These are phyloP conservation scores for Euspilapteryx auroguttella DNA, from an alignment of 2,888 invertebrate species.

Conservation along the genomic window DNA sequence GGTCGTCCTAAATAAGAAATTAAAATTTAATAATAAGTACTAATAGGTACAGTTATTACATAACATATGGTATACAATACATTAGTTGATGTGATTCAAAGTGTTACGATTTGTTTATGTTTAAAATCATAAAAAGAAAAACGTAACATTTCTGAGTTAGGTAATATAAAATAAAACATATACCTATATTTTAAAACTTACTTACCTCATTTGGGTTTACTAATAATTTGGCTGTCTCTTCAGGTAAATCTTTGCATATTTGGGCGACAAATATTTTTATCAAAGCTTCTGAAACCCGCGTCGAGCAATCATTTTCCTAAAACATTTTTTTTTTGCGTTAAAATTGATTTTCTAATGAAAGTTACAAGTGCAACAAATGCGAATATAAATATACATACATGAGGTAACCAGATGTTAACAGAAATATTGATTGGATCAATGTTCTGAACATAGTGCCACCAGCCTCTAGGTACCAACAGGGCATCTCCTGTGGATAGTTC, in stretches of 20 bases:
- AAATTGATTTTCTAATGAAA: no score
- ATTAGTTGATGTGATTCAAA: no score
- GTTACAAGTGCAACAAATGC: no score
- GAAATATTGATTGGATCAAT: slow-evolving; percentile 67
- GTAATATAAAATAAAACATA: no score
- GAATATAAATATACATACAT: slow-evolving; percentile 55
- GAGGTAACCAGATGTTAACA: slow-evolving; percentile 72
- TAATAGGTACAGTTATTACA: slow-evolving; percentile 1
- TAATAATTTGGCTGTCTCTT: slow-evolving; percentile 42
- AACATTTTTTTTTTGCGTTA: slow-evolving; percentile 14
- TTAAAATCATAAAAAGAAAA: no score
- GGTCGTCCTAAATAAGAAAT: slow-evolving; percentile 33
- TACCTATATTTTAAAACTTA: no score
- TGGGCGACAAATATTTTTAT: slow-evolving; percentile 68
- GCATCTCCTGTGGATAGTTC: slow-evolving; percentile 83
- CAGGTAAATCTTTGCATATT: slow-evolving; percentile 56
- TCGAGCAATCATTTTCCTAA: slow-evolving; percentile 51
- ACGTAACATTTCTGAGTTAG: no score
- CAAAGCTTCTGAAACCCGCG: slow-evolving; percentile 63
- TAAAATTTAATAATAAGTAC: background rate
- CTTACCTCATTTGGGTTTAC: slow-evolving; percentile 71
- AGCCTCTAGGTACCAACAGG: slow-evolving; percentile 84
- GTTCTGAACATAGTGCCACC: slow-evolving; percentile 98
- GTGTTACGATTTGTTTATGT: no score
- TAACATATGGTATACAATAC: background rate